Base-by-base conservation (phyloP, 2,113 vertebrate species). In the Tor tambroides region DNA sequence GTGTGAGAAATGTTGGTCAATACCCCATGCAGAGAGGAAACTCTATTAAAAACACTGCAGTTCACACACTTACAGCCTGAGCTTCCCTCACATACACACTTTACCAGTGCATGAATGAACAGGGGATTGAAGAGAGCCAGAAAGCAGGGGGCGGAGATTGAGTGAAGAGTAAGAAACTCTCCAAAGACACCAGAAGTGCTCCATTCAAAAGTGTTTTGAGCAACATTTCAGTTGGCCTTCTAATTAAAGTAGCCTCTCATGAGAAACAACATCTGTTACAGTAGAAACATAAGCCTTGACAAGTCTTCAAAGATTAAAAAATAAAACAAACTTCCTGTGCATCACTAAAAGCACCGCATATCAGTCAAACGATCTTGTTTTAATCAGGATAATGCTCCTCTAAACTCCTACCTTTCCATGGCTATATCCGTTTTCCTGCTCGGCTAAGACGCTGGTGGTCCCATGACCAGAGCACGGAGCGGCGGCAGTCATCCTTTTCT, bases 391-490 rank as follows among this genome's bases (percentile, higher is more conserved):
- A 32, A 71, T 32, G 23, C 12, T 74, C 23, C 30, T 35, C 26
- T 78, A 46, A 65, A 77, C 21, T 88, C 91, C 87, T 92, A 92
- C 92, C 92, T 93, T 87, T 56, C 83, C 65, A 26, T 81, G 74
- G 46, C 72, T 59, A 69, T 63, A 82, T 86, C 79, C 88, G 32
- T 79, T 69, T 74, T 92, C 87, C 82, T 88, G 87, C 61, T 85
- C 88, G 1, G 41, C 80, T 77, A 81, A 83, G 79, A 0, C 2
- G 63, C 80, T 74, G 19, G 19, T 91, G 86, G 87, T 46, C 83
- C 91, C 87, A 72, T 46, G 72, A 56, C 67, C 82, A 65, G 76
- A 43, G 30, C 89, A 87, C 65, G 86, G 87, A 86, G 86, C 76
- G 65, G 87, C 76, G 14, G 78, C 88, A 2, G 87, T 89, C 91